phyloP scores from a whole-genome alignment of 1,140 invertebrate genomes.

The Rhagoletis zephyria region DNA sequence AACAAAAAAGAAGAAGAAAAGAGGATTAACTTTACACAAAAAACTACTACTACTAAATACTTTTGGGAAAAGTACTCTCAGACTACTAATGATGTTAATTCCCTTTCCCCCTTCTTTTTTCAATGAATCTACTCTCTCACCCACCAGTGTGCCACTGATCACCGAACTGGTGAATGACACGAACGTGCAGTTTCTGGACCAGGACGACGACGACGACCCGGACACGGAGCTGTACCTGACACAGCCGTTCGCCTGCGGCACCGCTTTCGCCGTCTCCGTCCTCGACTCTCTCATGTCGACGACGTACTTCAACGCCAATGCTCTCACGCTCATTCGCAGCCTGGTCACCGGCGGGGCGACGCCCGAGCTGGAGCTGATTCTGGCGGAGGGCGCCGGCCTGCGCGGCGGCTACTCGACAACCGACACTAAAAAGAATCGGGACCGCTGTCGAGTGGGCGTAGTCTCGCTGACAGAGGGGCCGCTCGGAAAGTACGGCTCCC shows the following conservation, averaged over 20 bases:
- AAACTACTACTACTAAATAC: too few species aligned
- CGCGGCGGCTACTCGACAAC: conserved; percentile 97
- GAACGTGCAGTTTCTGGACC: conserved; percentile 99
- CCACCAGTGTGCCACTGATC: too few species aligned
- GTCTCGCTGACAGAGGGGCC: conserved; percentile 97
- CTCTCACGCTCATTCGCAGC: conserved; percentile 96
- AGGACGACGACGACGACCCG: conserved; percentile 99
- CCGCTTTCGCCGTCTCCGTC: conserved; percentile 99
- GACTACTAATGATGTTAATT: too few species aligned
- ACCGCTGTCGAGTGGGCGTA: conserved; percentile 95
- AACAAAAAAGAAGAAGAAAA: too few species aligned
- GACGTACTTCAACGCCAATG: conserved; percentile 99
- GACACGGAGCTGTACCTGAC: conserved; percentile 99
- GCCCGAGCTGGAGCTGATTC: conserved; percentile 96
- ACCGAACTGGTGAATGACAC: conserved; percentile 96
- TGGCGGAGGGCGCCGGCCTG: conserved; percentile 98
- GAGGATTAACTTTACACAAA: too few species aligned
- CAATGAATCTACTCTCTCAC: too few species aligned
- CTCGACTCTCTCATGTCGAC: conserved; percentile 99
- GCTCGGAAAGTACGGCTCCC: conserved; percentile 94
- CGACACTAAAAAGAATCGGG: conserved; percentile 93
- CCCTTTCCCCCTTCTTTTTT: too few species aligned
- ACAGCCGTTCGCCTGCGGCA: conserved; percentile 99
- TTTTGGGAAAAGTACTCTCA: too few species aligned
- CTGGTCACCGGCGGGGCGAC: conserved; percentile 99